A percentile compares a stretch with the other conserved stretches of the same genome.
Conservation (phyloP, 2,797 vertebrate genomes). For the Argyrosomus regius region DNA sequence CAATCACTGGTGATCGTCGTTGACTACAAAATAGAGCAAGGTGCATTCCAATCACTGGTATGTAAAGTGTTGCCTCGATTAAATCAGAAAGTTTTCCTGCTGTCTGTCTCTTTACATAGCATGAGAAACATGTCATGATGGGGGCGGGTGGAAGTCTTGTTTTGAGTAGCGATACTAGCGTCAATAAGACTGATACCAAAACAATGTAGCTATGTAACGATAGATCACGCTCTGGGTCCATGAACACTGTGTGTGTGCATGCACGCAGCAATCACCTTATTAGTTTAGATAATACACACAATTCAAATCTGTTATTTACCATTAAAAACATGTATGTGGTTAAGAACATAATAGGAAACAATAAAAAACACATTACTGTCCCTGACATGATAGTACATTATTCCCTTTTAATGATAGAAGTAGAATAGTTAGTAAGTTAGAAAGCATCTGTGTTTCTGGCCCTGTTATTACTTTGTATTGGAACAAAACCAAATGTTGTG, state of each 20-base stretch:
- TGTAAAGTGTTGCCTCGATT: background rate
- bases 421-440: background rate
- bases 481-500: background rate
- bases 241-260: background rate
- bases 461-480: background rate
- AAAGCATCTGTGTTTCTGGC: background rate
- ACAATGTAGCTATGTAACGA: background rate
- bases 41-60: background rate
- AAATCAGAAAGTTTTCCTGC: background rate
- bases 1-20: background rate
- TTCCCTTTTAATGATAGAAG: background rate
- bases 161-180: background rate
- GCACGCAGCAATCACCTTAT: background rate
- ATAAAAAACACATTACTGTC: background rate
- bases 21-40: background rate
- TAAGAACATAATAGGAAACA: background rate
- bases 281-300: background rate
- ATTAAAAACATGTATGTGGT: background rate
- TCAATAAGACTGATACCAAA: background rate
- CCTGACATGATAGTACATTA: too few relatives aligned
- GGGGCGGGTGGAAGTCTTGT: background rate
- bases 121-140: background rate
- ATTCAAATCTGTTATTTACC: background rate
- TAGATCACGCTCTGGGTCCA: background rate
- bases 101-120: background rate